phyloP scores from a whole-genome alignment of 2,888 invertebrate species.

The Embidobia sp. region DNA sequence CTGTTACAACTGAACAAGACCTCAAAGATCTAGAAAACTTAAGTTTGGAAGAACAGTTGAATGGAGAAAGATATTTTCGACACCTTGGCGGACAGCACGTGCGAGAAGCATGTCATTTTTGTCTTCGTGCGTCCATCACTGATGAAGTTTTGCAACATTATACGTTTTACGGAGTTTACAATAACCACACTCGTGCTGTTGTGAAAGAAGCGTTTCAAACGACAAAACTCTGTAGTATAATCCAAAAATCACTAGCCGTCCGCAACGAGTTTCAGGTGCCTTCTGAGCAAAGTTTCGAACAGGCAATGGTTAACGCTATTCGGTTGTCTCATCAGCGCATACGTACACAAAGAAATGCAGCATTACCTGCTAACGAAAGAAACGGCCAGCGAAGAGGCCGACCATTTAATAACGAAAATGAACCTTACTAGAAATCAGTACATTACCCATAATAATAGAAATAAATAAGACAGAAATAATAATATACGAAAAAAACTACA shows the following conservation, averaged over 20 bases:
- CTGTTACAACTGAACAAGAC: not conserved
- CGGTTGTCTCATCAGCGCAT: constrained; percentile 2
- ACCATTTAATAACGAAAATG: constrained; percentile 1
- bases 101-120: constrained; percentile 12
- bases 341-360: constrained; percentile 1
- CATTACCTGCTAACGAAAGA: constrained; percentile 2
- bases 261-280: too few species aligned
- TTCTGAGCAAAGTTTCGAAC: too few species aligned
- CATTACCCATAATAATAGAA: too few species aligned
- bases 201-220: not conserved
- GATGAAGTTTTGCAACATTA: not conserved
- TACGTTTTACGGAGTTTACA: constrained; percentile 4
- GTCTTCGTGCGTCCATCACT: not conserved
- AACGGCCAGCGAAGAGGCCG: constrained; percentile 9
- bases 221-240: not conserved
- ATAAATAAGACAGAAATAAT: too few species aligned
- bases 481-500: too few species aligned
- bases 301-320: not conserved
- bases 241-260: not conserved
- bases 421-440: too few species aligned
- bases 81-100: constrained; percentile 10
- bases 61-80: constrained; percentile 5
- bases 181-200: constrained; percentile 1
- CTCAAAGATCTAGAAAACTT: not conserved
- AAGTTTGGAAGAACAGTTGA: not conserved